Evolutionary conservation across 2,888 invertebrate genomes (phyloP).

Genomic region (Mimas tiliae): DNA sequence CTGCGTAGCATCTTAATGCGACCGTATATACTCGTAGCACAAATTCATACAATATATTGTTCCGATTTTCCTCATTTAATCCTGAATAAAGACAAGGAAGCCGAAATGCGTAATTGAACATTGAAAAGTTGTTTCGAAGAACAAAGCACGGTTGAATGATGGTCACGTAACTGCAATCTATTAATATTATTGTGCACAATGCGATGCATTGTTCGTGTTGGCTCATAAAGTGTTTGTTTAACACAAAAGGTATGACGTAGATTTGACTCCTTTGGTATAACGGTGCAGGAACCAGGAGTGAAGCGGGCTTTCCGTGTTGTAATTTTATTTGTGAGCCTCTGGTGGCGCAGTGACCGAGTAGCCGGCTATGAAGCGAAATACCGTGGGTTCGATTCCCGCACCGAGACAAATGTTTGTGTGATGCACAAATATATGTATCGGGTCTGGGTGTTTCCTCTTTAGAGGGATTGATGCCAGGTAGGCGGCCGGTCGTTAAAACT

Average conservation of each 20-base stretch:
- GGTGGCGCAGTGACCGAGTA: too few species aligned
- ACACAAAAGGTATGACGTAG: conserved; percentile 19
- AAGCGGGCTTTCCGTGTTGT: background rate
- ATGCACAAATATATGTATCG: too few species aligned
- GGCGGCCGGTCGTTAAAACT: too few species aligned
- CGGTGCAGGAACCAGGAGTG: background rate
- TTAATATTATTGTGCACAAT: conserved; percentile 49
- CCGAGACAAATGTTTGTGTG: too few species aligned
- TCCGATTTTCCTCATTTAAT: conserved; percentile 25
- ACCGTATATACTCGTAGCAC: background rate
- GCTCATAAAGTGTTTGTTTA: conserved; percentile 9
- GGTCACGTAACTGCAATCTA: conserved; percentile 53
- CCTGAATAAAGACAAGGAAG: conserved; percentile 46
- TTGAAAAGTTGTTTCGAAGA: conserved; percentile 37
- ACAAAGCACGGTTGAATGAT: conserved; percentile 47
- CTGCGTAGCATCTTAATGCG: background rate
- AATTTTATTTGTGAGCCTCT: background rate
- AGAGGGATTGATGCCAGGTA: too few species aligned
- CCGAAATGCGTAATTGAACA: conserved; percentile 37
- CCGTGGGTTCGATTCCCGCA: too few species aligned
- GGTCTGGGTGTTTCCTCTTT: too few species aligned
- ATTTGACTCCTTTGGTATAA: conserved; percentile 8
- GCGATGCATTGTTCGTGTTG: conserved; percentile 48
- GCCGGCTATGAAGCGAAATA: too few species aligned
- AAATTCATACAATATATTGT: background rate